These are phyloP conservation scores for Protobothrops flavoviridis DNA, from an alignment of 2,113 vertebrate species.

Conservation along the genomic window DNA sequence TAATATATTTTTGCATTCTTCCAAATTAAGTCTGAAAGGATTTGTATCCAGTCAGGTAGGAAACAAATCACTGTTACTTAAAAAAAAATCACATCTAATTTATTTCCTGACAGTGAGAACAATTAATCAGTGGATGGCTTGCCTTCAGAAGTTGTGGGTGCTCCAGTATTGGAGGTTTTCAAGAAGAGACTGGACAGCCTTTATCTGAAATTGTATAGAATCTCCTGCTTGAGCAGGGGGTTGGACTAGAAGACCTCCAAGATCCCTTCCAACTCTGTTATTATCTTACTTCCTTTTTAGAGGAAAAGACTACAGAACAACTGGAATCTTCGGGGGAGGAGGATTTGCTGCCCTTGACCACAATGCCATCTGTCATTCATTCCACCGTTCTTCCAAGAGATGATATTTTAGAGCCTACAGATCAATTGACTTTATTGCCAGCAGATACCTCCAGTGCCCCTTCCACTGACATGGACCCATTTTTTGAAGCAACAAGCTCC, in stretches of 20 bases:
- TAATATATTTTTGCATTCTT: background rate
- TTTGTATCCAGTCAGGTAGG: background rate
- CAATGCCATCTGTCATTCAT: slow-evolving; percentile 42
- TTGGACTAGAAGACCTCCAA: background rate
- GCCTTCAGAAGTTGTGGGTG: background rate
- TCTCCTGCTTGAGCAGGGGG: background rate
- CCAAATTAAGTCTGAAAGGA: background rate
- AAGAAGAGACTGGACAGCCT: background rate
- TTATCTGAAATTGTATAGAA: background rate
- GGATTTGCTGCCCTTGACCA: slow-evolving; percentile 22
- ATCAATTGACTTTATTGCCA: slow-evolving; percentile 10
- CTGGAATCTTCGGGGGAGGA: slow-evolving; percentile 56
- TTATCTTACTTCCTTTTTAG: background rate
- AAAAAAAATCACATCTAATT: background rate
- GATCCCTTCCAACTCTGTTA: background rate
- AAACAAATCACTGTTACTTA: background rate
- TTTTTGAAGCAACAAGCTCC: slow-evolving; percentile 8
- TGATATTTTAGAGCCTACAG: background rate
- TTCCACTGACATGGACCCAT: slow-evolving; percentile 27
- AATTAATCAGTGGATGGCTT: background rate
- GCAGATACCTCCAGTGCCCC: slow-evolving; percentile 15
- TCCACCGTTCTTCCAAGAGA: slow-evolving; percentile 38
- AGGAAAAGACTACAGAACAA: slow-evolving; percentile 43
- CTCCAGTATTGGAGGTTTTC: background rate
- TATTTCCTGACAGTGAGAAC: background rate